phyloP scores from a whole-genome alignment of 2,113 vertebrate species.

The Chlorocebus sabaeus region DNA sequence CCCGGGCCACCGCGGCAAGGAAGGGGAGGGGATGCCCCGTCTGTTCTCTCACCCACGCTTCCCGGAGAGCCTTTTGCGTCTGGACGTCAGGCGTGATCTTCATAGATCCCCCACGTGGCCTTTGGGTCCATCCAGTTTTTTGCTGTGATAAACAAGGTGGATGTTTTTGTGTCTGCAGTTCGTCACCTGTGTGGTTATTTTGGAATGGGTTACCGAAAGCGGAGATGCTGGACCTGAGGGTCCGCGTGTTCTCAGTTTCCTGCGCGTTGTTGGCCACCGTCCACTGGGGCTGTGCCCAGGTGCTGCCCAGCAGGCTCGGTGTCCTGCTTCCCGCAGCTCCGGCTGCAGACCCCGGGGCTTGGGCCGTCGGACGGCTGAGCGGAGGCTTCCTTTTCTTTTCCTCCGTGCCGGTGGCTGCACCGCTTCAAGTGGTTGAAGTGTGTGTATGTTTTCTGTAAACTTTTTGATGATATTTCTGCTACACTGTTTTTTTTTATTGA shows the following conservation, averaged over 20 bases:
- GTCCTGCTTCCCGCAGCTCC: not conserved
- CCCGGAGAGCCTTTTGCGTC: not conserved
- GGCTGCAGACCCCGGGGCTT: not conserved
- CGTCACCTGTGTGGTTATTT: not conserved
- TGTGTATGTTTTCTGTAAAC: not conserved
- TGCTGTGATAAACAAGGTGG: fast-evolving
- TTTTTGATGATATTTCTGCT: not conserved
- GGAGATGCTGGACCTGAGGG: not conserved
- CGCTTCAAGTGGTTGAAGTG: not conserved
- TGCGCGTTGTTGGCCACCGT: fast-evolving
- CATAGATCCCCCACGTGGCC: not conserved
- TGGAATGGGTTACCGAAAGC: too few species aligned
- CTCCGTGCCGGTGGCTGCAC: not conserved
- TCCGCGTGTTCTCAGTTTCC: not conserved
- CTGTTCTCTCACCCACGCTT: not conserved
- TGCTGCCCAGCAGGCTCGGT: not conserved
- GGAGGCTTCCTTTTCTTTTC: not conserved
- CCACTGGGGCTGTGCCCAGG: not conserved
- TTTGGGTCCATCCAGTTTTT: not conserved
- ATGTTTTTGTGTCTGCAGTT: not conserved
- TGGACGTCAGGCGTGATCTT: too few species aligned
- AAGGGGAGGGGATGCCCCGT: not conserved
- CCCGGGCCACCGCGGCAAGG: too few species aligned
- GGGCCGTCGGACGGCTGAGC: not conserved
- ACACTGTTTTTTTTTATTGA: not conserved